These are phyloP conservation scores for Tribolium freemani DNA, from an alignment of 2,888 invertebrate genomes.

Conservation along the genomic window DNA sequence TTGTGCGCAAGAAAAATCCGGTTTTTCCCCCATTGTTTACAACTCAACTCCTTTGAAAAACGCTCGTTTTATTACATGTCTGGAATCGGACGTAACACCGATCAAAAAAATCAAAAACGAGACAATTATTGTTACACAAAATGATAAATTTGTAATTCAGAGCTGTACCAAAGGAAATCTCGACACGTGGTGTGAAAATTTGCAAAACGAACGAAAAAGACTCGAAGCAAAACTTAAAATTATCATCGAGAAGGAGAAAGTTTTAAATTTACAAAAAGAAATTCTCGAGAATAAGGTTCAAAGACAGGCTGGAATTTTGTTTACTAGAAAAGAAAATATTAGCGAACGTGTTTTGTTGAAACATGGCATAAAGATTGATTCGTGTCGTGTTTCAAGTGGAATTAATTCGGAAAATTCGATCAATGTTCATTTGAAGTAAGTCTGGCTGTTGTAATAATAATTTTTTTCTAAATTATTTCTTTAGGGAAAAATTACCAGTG, in stretches of 20 bases:
- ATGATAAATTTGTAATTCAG: conserved; percentile 19
- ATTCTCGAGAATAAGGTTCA: conserved; percentile 22
- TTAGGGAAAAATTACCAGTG: not conserved
- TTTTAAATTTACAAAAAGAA: conserved; percentile 37
- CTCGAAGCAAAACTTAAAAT: conserved; percentile 57
- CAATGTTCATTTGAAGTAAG: conserved; percentile 62
- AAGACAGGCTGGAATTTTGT: conserved; percentile 55
- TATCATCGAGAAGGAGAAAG: conserved; percentile 46
- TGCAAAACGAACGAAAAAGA: conserved; percentile 53
- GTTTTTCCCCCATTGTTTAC: conserved; percentile 40
- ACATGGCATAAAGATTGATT: conserved; percentile 36
- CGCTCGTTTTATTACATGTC: conserved; percentile 4
- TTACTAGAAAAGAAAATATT: conserved; percentile 50
- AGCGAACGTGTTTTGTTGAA: conserved; percentile 50
- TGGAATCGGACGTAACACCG: conserved; percentile 19
- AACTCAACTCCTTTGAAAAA: conserved; percentile 42
- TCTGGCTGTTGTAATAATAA: not conserved
- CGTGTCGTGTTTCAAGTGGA: conserved; percentile 41
- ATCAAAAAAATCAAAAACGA: conserved; percentile 40
- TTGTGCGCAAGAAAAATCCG: conserved; percentile 51
- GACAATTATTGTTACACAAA: not conserved
- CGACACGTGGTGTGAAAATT: conserved; percentile 47
- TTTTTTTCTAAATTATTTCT: not conserved
- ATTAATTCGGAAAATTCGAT: conserved; percentile 64
- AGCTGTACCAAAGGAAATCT: conserved; percentile 47